Conservation (phyloP, 1,140 invertebrate species). For the Onthophagus taurus region DNA sequence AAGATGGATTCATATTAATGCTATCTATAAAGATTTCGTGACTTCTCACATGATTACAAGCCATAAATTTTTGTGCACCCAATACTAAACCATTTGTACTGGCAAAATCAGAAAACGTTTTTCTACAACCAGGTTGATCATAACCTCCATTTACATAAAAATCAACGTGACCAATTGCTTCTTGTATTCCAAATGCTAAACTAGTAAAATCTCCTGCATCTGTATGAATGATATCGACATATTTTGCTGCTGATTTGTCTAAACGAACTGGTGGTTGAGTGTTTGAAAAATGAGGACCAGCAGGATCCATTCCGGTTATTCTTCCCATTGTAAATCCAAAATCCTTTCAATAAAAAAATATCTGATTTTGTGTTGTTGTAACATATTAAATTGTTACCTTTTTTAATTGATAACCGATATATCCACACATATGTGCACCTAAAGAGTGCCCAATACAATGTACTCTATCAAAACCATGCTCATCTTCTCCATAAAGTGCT, state of each 20-base stretch:
- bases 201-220: slow-evolving; percentile 72
- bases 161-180: slow-evolving; percentile 76
- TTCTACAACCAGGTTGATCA: slow-evolving; percentile 75
- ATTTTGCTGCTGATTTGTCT: slow-evolving; percentile 74
- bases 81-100: slow-evolving; percentile 52
- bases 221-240: slow-evolving; percentile 82
- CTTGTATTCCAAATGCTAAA: slow-evolving; percentile 70
- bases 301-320: slow-evolving; percentile 77
- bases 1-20: slow-evolving; percentile 53
- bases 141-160: slow-evolving; percentile 84
- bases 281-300: slow-evolving; percentile 83
- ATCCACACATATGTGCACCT: slow-evolving; percentile 77
- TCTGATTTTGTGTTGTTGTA: too few species aligned
- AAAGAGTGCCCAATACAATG: slow-evolving; percentile 88
- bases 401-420: slow-evolving; percentile 65
- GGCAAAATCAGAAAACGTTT: slow-evolving; percentile 57
- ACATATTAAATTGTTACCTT: slow-evolving; percentile 35
- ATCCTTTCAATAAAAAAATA: slow-evolving; percentile 38
- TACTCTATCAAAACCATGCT: slow-evolving; percentile 47
- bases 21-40: slow-evolving; percentile 81
- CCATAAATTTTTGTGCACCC: slow-evolving; percentile 65
- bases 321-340: slow-evolving; percentile 56
- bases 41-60: slow-evolving; percentile 78
- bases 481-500: slow-evolving; percentile 38
- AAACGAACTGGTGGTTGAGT: slow-evolving; percentile 71